A percentile compares a stretch with the other conserved stretches of the same genome.
Conservation (phyloP, 2,888 invertebrate genomes). For the Lepidochrysops patricia region DNA sequence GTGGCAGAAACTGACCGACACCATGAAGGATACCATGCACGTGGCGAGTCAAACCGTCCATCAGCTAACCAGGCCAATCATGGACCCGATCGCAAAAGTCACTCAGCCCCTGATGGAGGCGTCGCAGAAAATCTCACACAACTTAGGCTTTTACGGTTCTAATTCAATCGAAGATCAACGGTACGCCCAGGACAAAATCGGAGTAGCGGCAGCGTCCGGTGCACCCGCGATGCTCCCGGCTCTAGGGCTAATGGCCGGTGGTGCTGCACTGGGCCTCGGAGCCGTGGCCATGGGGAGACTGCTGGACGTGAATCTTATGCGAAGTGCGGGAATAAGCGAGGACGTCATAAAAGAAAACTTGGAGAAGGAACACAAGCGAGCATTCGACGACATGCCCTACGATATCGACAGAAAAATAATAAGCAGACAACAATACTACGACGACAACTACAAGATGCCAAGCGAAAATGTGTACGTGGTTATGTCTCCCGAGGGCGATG, state of each 20-base stretch:
- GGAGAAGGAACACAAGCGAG: slow-evolving; percentile 74
- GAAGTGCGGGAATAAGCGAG: slow-evolving; percentile 48
- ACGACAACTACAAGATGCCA: slow-evolving; percentile 70
- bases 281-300: slow-evolving; percentile 85
- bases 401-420: slow-evolving; percentile 61
- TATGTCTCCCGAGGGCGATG: slow-evolving; percentile 59
- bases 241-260: slow-evolving; percentile 85
- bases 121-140: slow-evolving; percentile 85
- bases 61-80: slow-evolving; percentile 76
- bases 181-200: slow-evolving; percentile 78
- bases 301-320: slow-evolving; percentile 77
- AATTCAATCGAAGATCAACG: slow-evolving; percentile 59
- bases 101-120: slow-evolving; percentile 83
- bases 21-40: slow-evolving; percentile 81
- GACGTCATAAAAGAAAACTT: slow-evolving; percentile 53
- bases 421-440: slow-evolving; percentile 56
- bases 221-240: slow-evolving; percentile 82
- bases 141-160: slow-evolving; percentile 77
- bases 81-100: slow-evolving; percentile 72
- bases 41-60: slow-evolving; percentile 81
- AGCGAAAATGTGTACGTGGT: slow-evolving; percentile 70
- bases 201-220: slow-evolving; percentile 71
- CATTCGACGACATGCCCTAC: slow-evolving; percentile 53
- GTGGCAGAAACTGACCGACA: slow-evolving; percentile 83
- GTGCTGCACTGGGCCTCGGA: slow-evolving; percentile 86